Base-by-base conservation (phyloP, 2,797 vertebrate species). In the Propithecus perrieri region DNA sequence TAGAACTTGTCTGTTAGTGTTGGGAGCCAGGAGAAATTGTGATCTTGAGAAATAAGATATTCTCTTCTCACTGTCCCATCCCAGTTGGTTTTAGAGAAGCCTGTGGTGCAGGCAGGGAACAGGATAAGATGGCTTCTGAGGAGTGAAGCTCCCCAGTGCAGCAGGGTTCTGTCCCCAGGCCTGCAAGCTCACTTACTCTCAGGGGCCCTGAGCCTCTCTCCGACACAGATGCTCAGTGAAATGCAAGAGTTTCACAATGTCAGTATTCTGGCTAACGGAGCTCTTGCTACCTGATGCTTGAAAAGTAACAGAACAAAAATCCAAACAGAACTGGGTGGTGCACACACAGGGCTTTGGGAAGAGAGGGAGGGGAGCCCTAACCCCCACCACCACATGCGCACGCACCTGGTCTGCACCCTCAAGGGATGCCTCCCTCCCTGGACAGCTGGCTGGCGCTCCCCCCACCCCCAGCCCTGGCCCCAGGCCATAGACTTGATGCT, bases 361-460 rank as follows among this genome's bases (percentile, higher is more conserved):
- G 15, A 22, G 33, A 90, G n/a, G 24, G 63, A 88, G 22, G 41
- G 55, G 46, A 43, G 18, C 20, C 17, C 38, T n/a, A 41, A 50
- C 35, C 18, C 28, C 26, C 20, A 75, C 86, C 46, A 38, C 28
- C 30, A 38, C 20, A 7, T 59, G 53, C 84, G 38, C 78, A 28
- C 12, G 61, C 95, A 95, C 91, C 95, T 96, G 97, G 92, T 28
- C n/a, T 86, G 28, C 38, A 17, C 53, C 57, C 94, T 85, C 94
- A 59, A 85, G 95, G 80, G 85, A 85, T 81, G 48, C 18, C 81
- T 96, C 76, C 86, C 79, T 96, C 91, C 85, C 80, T 33, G 46
- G 71, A 96, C 96, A 97, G 97, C 91, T 97, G 96, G 93, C 33
- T 95, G 69, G 87, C 95, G 85, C 96, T 92, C 92, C 76, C 38